These are phyloP conservation scores for Onychomys torridus DNA, from an alignment of 2,797 vertebrate genomes.

Conservation along the genomic window DNA sequence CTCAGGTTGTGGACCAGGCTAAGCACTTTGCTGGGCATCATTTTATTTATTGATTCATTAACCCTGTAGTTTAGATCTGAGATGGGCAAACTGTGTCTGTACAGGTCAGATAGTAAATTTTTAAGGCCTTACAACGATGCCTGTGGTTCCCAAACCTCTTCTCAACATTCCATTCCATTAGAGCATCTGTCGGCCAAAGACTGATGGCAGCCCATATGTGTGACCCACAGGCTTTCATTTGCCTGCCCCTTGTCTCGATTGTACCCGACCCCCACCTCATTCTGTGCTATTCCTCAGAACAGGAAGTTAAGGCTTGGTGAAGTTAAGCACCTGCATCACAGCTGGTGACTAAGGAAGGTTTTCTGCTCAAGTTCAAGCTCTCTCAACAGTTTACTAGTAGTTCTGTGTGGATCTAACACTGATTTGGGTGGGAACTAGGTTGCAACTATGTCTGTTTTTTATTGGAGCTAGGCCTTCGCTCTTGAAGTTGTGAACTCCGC, in stretches of 20 bases:
- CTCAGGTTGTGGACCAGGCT: neutral
- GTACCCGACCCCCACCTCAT: neutral
- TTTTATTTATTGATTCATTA: conserved; percentile 7
- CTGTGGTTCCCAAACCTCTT: neutral
- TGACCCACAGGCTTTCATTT: neutral
- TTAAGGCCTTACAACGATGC: neutral
- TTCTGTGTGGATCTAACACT: neutral
- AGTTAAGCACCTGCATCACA: neutral
- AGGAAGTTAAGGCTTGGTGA: neutral
- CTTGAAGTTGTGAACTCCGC: conserved; percentile 93
- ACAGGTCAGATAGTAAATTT: neutral
- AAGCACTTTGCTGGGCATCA: neutral
- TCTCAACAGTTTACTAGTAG: neutral
- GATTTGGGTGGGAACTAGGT: conserved; percentile 86
- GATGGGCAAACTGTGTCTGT: neutral
- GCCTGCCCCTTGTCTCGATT: neutral
- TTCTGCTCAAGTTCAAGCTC: neutral
- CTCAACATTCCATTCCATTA: neutral
- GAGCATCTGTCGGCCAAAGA: neutral
- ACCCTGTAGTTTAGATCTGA: neutral
- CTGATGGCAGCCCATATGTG: neutral
- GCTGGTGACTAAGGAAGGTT: neutral
- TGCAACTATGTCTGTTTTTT: neutral
- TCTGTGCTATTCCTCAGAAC: neutral
- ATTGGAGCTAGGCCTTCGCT: conserved; percentile 93